Conservation (phyloP, 1,140 invertebrate genomes). For the Neoseiulus cucumeris region DNA sequence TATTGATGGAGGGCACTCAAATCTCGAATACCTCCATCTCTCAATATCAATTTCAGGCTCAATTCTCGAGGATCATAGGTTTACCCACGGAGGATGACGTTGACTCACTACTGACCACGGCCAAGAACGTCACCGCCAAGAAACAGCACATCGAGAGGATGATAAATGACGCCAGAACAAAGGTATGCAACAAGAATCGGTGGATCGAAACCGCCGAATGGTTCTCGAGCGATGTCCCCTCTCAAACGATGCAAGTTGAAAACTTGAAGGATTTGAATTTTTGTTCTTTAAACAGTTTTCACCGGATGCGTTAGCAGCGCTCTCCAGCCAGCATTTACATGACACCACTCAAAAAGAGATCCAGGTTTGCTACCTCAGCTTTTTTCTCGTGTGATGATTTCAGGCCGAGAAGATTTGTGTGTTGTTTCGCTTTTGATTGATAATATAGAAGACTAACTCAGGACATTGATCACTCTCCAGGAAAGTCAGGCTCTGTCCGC, state of each 20-base stretch:
- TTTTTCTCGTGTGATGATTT: neutral
- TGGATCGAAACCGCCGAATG: neutral
- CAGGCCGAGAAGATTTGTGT: neutral
- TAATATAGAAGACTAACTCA: neutral
- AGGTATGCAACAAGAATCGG: neutral
- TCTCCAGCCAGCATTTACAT: neutral
- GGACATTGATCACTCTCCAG: neutral
- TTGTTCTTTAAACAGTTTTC: neutral
- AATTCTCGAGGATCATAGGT: neutral
- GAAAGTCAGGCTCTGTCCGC: neutral
- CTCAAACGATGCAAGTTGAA: neutral
- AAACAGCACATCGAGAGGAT: neutral
- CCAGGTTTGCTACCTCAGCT: neutral
- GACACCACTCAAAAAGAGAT: conserved; percentile 3
- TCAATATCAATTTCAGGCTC: neutral
- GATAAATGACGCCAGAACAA: neutral
- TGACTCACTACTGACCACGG: neutral
- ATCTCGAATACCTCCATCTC: neutral
- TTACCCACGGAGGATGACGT: neutral
- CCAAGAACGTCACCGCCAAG: neutral
- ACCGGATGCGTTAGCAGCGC: neutral
- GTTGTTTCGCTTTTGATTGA: neutral
- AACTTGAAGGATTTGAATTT: neutral
- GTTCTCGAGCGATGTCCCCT: neutral
- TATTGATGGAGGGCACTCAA: neutral